Percentiles rank a stretch among this genome's conserved stretches.
These are phyloP conservation scores for Himalopsyche anomala DNA, from an alignment of 2,888 invertebrate genomes.

Conservation along the genomic window DNA sequence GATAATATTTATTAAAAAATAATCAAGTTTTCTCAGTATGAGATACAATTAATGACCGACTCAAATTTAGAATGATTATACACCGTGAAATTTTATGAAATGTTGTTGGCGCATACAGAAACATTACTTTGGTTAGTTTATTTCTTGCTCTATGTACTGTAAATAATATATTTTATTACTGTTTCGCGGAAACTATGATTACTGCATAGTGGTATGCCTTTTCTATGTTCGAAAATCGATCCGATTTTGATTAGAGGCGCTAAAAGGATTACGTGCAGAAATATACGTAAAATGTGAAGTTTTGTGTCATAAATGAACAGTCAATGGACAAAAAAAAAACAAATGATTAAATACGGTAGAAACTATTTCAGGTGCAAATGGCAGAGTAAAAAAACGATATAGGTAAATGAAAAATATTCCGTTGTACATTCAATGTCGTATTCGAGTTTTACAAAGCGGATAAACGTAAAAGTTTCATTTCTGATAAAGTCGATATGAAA, in stretches of 20 bases:
- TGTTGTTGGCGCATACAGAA: not conserved
- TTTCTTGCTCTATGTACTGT: not conserved
- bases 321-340: no score
- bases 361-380: no score
- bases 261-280: not conserved
- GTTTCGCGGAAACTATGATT: slow-evolving; percentile 12
- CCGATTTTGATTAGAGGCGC: not conserved
- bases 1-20: no score
- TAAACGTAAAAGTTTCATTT: no score
- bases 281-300: not conserved
- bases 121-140: not conserved
- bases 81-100: not conserved
- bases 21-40: no score
- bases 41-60: no score
- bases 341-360: no score
- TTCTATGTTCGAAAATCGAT: not conserved
- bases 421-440: no score
- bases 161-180: not conserved
- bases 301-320: not conserved
- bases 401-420: no score
- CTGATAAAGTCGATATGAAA: no score
- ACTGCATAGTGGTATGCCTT: not conserved
- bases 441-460: no score
- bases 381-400: no score
- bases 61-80: not conserved